Evolutionary conservation across 2,113 vertebrate genomes (phyloP), one percentile per base, ranked within the genome.

Genomic region (Ailuropoda melanoleuca): DNA sequence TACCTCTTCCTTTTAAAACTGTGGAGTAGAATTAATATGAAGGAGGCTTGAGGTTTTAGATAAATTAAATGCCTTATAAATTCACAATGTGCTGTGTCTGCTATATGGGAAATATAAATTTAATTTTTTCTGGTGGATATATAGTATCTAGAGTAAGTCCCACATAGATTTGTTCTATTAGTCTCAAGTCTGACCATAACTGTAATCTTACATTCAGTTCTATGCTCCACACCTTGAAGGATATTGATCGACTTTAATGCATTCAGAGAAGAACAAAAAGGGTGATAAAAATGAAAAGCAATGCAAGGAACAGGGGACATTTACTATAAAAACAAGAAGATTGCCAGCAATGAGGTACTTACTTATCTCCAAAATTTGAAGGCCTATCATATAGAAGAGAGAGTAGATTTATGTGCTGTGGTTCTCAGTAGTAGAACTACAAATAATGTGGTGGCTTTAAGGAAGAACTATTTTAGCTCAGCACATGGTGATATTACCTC

Each of bases 241-340:
- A 81, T 75, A 95, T 85, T 84, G 66, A 90, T 92, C 0, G 1
- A 55, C 11, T 82, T 95, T 62, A 90, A 60, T 75, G 15, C 13
- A 84, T 75, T 93, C 80, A 88, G 48, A 46, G 48, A 96, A 85
- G 60, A 82, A 58, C 17, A 95, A 88, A 90, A 85, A 29, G 31
- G 15, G 48, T 83, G 60, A 94, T 94, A 86, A 88, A 92, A 94
- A 56, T 46, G 48, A 93, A 97, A 83, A 70, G 2, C 19, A 97
- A 81, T 84, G 58, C 85, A 90, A 86, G 43, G 55, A 96, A 62
- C 13, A 62, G 60, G 43, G 56, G 39, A 60, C 56, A 84, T 74
- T 95, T 82, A 58, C 10, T 58, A 72, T 78, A 66, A 91, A 70
- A 75, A 74, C 78, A 94, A 89, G 43, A 80, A 10, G 19, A 29